Evolutionary conservation across 2,113 vertebrate genomes (phyloP), one percentile per base, ranked within the genome.

Genomic region (Tupaia chinensis): DNA sequence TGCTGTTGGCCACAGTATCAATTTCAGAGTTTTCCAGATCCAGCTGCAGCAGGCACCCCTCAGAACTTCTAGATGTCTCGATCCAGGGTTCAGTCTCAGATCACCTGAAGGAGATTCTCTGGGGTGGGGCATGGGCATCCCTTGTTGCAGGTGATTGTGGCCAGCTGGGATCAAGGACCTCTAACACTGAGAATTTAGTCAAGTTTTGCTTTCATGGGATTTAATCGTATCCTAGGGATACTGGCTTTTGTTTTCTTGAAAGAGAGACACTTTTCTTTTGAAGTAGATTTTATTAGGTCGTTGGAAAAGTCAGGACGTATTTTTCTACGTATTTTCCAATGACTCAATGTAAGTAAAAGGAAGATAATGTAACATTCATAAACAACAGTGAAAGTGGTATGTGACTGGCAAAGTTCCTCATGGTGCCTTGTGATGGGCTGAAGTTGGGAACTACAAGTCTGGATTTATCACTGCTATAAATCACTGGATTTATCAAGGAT

Each of bases 371-470:
- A 58, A 25, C 12, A 2, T 68, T 27, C 6, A 5, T 80, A 58
- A 68, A 53, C 12, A 27, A 2, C 29, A 27, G 20, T 16, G 25
- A 4, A 22, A 23, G 54, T 22, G 2, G 3, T 16, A 3, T 4
- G 1, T 1, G 22, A 29, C 3, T 16, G 53, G 81, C 19, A 3
- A 1, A 15, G 32, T 1, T 44, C 4, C 1, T 23, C 15, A 0
- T 9, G 9, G 19, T 74, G 76, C 16, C 61, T 68, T 0, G 0
- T 7, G 76, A 4, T 1, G 15, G 15, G 16, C 76, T 53, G 6
- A 6, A 0, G 19, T 8, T 16, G n/a, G 74, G 3, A 73, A 58
- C 1, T 11, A 0, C 25, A 16, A 44, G 4, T 12, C 81, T 25
- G 1, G 25, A 1, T 13, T 60, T 11, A 23, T 44, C 76, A 1